Base-by-base conservation (phyloP, 23 tunicate genomes). In the Diplosoma virens region DNA sequence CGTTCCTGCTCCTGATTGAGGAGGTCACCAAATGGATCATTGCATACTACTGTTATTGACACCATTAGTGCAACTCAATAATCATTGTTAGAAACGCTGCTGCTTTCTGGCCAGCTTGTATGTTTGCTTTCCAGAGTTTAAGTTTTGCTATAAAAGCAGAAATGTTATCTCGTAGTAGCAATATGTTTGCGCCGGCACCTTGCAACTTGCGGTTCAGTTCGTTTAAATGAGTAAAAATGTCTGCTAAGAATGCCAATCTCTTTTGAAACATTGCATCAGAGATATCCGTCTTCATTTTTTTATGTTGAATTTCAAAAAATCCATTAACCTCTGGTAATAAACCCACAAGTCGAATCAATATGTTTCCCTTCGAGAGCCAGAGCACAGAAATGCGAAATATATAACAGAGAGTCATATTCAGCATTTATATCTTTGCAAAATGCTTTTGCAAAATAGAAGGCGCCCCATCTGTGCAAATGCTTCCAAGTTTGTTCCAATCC, bases 171-270 rank as follows among this genome's bases (percentile, higher is more conserved):
- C 79, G 63, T 73, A 17, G 32, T n/a, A n/a, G n/a, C 9, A 73
- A 14, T 27, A 73, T 24, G 66, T 73, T 73, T n/a, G n/a, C n/a
- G n/a, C n/a, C n/a, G n/a, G n/a, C n/a, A n/a, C n/a, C n/a, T n/a
- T n/a, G n/a, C n/a, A n/a, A n/a, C n/a, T n/a, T n/a, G n/a, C n/a
- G n/a, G n/a, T n/a, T n/a, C n/a, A n/a, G n/a, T n/a, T n/a, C 36
- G 75, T 77, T 77, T 66, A 77, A 77, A 61, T 77, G 82, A 77
- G 32, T n/a, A n/a, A n/a, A n/a, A n/a, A n/a, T n/a, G n/a, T n/a
- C n/a, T n/a, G n/a, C n/a, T n/a, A n/a, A n/a, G 64, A 31, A 77
- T 35, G n/a, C n/a, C n/a, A n/a, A n/a, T n/a, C n/a, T n/a, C n/a
- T n/a, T n/a, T n/a, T n/a, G n/a, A n/a, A n/a, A 75, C 35, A 75